These are phyloP conservation scores for Apis dorsata DNA, from an alignment of 1,140 invertebrate genomes.

Conservation along the genomic window DNA sequence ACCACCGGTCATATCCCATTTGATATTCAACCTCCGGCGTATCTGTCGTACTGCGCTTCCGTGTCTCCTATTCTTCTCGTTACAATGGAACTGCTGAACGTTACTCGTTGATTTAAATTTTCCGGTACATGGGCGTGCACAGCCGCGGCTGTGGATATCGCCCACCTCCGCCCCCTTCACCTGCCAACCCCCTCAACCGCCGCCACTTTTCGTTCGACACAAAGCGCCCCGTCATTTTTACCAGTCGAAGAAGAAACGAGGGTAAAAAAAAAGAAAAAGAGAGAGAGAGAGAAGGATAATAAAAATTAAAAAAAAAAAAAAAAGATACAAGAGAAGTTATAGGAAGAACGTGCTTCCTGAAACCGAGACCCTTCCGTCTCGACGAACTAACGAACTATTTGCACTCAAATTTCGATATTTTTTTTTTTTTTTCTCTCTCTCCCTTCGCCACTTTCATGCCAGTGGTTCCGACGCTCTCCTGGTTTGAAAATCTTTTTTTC, in stretches of 20 bases:
- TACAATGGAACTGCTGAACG: constrained; percentile 66
- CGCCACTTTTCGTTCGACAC: constrained; percentile 29
- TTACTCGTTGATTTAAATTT: constrained; percentile 71
- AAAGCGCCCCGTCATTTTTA: constrained; percentile 45
- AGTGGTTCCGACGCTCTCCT: neutral
- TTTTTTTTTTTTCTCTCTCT: too few species aligned
- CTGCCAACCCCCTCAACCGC: neutral
- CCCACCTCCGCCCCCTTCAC: neutral
- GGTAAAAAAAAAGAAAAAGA: neutral
- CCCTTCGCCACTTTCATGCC: neutral
- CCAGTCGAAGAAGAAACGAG: constrained; percentile 11
- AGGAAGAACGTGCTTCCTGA: constrained; percentile 36
- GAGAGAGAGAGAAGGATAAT: neutral
- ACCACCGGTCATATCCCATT: constrained; percentile 65
- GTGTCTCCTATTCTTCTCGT: constrained; percentile 63
- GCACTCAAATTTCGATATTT: constrained; percentile 48
- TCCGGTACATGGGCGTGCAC: constrained; percentile 60
- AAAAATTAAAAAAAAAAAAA: constrained; percentile 9
- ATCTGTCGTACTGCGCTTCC: constrained; percentile 63
- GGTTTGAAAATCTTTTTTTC: neutral
- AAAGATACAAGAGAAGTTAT: neutral
- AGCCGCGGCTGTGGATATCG: constrained; percentile 38
- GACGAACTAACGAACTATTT: constrained; percentile 25
- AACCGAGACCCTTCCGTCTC: constrained; percentile 39
- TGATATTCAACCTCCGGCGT: constrained; percentile 70